These are phyloP conservation scores for Drosophila paramelanica DNA, from an alignment of 2,888 invertebrate species.

Conservation along the genomic window DNA sequence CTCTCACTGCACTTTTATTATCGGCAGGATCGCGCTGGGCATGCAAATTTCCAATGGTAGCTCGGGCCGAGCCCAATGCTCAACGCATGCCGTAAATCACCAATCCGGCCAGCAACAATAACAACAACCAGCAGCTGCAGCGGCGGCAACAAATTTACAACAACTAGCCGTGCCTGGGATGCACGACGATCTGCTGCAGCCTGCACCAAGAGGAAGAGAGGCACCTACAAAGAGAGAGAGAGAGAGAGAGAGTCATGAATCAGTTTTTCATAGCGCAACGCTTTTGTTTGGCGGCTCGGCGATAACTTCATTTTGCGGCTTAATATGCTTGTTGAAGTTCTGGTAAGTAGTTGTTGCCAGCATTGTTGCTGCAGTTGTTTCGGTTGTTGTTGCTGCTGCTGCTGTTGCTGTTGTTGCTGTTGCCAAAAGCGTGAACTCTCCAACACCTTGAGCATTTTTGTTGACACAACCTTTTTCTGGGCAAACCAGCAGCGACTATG, in stretches of 20 bases:
- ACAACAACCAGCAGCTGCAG: slow-evolving; percentile 43
- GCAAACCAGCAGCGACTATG: slow-evolving; percentile 54
- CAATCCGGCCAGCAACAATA: slow-evolving; percentile 46
- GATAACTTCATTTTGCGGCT: slow-evolving; percentile 80
- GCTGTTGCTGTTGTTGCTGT: slow-evolving; percentile 45
- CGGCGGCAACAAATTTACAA: slow-evolving; percentile 80
- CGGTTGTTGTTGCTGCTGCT: slow-evolving; percentile 25
- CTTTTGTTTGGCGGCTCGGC: slow-evolving; percentile 73
- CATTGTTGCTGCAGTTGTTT: slow-evolving; percentile 46
- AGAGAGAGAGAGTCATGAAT: slow-evolving; percentile 66
- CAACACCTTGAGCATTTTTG: slow-evolving; percentile 77
- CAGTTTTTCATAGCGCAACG: slow-evolving; percentile 77
- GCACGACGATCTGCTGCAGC: slow-evolving; percentile 63
- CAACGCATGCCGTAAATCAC: slow-evolving; percentile 82
- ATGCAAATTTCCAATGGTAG: slow-evolving; percentile 80
- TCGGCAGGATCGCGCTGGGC: slow-evolving; percentile 79
- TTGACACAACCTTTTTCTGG: slow-evolving; percentile 77
- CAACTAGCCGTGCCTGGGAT: slow-evolving; percentile 75
- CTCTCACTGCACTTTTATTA: slow-evolving; percentile 70
- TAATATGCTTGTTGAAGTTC: slow-evolving; percentile 79
- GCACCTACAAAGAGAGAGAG: neutral
- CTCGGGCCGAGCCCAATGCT: slow-evolving; percentile 54
- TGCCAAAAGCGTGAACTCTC: slow-evolving; percentile 79
- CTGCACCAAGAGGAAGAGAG: slow-evolving; percentile 1
- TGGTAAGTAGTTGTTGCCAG: slow-evolving; percentile 72